Conservation (phyloP, 2,888 invertebrate genomes). For the Ectemnius continuus region DNA sequence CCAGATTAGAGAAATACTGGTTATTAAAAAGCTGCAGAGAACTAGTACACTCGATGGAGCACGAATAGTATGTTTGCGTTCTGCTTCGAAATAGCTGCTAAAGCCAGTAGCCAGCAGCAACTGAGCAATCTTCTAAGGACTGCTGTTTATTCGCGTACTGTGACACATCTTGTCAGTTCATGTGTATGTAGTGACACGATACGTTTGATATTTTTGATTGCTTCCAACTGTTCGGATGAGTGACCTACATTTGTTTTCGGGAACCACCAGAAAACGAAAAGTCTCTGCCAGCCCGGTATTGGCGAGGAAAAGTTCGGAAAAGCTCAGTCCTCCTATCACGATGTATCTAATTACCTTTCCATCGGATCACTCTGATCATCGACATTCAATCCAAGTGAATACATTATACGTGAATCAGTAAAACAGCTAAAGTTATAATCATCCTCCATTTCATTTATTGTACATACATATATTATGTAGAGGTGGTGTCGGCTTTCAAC, state of each 20-base stretch:
- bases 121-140: not conserved
- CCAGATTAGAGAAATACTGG: no score
- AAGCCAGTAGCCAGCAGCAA: not conserved
- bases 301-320: slow-evolving; percentile 39
- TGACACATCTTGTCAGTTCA: slow-evolving; percentile 38
- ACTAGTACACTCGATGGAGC: not conserved
- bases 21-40: no score
- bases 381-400: no score
- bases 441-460: no score
- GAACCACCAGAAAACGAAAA: slow-evolving; percentile 16
- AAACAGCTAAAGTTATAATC: no score
- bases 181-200: slow-evolving; percentile 21
- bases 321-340: slow-evolving; percentile 32
- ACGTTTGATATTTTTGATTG: slow-evolving; percentile 55
- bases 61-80: not conserved
- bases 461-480: no score
- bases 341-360: not conserved
- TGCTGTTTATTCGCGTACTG: slow-evolving; percentile 15
- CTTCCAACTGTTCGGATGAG: slow-evolving; percentile 45
- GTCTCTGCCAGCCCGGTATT: slow-evolving; percentile 21
- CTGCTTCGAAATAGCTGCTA: not conserved
- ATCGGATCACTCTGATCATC: not conserved
- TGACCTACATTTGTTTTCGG: slow-evolving; percentile 49
- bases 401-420: no score
- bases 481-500: no score